These are phyloP conservation scores for Onychomys torridus DNA, from an alignment of 2,797 vertebrate genomes.

Conservation along the genomic window DNA sequence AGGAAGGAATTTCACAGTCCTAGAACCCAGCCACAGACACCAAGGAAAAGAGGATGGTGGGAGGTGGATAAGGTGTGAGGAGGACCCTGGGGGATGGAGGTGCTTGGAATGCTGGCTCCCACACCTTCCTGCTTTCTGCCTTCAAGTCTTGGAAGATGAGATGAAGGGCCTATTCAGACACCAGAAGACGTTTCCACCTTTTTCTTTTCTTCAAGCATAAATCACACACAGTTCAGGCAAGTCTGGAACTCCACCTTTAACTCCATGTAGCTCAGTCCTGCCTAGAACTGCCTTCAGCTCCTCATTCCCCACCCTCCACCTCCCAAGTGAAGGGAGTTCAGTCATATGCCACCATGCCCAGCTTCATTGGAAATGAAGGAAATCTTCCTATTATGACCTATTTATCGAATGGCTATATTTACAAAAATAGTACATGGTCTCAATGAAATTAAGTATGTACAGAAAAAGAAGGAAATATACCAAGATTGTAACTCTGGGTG, in stretches of 20 bases:
- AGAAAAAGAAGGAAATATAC: neutral
- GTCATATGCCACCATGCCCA: neutral
- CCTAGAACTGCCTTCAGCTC: too few species aligned
- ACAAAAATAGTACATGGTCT: neutral
- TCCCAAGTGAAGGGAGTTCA: neutral
- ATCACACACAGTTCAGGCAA: neutral
- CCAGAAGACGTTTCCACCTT: neutral
- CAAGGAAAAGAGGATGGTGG: neutral
- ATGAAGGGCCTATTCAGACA: neutral
- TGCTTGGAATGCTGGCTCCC: neutral
- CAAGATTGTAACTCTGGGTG: neutral
- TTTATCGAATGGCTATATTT: neutral
- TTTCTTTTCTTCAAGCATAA: neutral
- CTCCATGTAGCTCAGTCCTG: neutral
- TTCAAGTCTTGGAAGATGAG: neutral
- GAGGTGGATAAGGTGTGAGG: too few species aligned
- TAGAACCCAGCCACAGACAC: neutral
- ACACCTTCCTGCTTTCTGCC: too few species aligned
- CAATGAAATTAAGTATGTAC: neutral
- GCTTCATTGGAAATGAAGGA: neutral
- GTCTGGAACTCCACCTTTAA: too few species aligned
- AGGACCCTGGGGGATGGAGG: accelerated
- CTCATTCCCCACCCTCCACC: neutral
- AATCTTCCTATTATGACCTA: neutral
- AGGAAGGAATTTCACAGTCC: neutral